A percentile compares a stretch with the other conserved stretches of the same genome.
Evolutionary conservation across 1,140 invertebrate genomes (phyloP).

Genomic region (Ceratina australensis): DNA sequence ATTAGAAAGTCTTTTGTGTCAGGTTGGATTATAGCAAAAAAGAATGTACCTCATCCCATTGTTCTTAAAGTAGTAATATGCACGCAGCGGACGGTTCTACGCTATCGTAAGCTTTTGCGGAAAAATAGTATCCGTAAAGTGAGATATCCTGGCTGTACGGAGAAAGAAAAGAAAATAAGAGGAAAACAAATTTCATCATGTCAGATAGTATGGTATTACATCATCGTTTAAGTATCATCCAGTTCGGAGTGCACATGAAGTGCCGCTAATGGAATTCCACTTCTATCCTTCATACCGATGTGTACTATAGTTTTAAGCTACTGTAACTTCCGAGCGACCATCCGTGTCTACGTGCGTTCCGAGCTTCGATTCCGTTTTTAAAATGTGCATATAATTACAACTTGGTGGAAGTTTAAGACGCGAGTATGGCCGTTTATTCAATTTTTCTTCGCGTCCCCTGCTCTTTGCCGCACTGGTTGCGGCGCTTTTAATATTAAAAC

Average conservation of each 20-base stretch:
- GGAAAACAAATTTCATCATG: conserved; percentile 15
- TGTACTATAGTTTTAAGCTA: conserved; percentile 21
- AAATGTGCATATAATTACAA: conserved; percentile 35
- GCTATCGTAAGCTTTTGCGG: background rate
- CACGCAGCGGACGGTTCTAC: background rate
- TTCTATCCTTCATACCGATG: background rate
- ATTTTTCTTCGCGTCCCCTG: background rate
- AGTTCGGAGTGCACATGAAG: background rate
- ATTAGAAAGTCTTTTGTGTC: background rate
- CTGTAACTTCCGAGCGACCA: background rate
- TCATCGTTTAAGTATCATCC: conserved; percentile 2
- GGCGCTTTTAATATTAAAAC: conserved; percentile 18
- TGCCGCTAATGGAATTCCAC: conserved; percentile 24
- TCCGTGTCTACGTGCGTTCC: background rate
- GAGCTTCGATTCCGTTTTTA: conserved; percentile 6
- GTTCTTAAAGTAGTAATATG: background rate
- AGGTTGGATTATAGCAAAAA: background rate
- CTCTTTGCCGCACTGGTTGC: background rate
- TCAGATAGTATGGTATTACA: background rate
- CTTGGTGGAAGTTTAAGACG: background rate
- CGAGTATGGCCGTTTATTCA: background rate
- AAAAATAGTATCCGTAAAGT: conserved; percentile 16
- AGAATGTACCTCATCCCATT: background rate
- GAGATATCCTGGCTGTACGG: background rate
- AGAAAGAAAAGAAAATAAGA: background rate